phyloP scores from a whole-genome alignment of 2,113 vertebrate species.

The Scartelaos histophorus region DNA sequence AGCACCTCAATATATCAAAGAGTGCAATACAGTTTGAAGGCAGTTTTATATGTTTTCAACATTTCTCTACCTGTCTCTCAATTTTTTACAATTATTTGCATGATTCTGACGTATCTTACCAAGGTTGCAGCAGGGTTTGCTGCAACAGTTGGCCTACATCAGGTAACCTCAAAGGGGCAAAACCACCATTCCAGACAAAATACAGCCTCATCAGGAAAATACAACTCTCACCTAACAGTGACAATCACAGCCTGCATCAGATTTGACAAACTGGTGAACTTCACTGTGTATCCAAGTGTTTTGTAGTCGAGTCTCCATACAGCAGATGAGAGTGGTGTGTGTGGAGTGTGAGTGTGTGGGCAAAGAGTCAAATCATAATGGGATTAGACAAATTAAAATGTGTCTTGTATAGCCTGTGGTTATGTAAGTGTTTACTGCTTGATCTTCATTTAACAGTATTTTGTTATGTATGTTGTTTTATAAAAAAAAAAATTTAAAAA shows the following conservation, averaged over 20 bases:
- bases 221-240: conserved; percentile 66
- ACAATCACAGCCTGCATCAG: conserved; percentile 64
- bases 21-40: conserved; percentile 60
- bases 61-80: neutral
- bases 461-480: conserved; percentile 71
- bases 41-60: neutral
- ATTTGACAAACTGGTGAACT: conserved; percentile 37
- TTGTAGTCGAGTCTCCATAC: conserved; percentile 23
- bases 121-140: conserved; percentile 29
- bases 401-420: conserved; percentile 36
- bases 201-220: conserved; percentile 45
- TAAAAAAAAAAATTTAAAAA: too few relatives aligned
- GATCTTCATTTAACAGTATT: conserved; percentile 63
- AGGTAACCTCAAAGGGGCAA: conserved; percentile 49
- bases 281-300: conserved; percentile 47
- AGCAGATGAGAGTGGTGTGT: conserved; percentile 10
- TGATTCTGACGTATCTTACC: conserved; percentile 22
- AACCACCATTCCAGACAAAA: conserved; percentile 40
- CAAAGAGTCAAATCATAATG: conserved; percentile 12
- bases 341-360: neutral
- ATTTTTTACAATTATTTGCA: neutral
- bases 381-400: conserved; percentile 59
- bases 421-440: conserved; percentile 50
- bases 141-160: conserved; percentile 20
- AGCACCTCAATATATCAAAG: conserved; percentile 47